Percentiles rank a stretch among this genome's conserved stretches.
Evolutionary conservation across 2,888 invertebrate species (phyloP).

Genomic region (Drosophila ustulata): DNA sequence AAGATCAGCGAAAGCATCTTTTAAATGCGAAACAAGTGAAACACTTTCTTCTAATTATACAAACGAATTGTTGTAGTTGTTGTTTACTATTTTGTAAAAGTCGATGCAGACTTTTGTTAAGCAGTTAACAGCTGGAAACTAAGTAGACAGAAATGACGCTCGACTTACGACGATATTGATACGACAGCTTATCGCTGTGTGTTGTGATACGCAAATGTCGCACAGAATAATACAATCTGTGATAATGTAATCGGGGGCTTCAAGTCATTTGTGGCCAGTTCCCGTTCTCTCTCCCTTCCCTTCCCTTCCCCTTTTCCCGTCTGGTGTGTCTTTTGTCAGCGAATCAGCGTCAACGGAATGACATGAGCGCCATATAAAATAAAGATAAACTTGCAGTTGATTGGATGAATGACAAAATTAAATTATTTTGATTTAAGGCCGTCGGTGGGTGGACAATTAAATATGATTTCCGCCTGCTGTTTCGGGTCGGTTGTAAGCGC

Average conservation of each 20-base stretch:
- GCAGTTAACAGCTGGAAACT: conserved; percentile 1
- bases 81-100: neutral
- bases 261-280: conserved; percentile 33
- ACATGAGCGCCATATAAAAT: conserved; percentile 50
- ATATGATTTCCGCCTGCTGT: conserved; percentile 72
- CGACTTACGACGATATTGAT: conserved; percentile 33
- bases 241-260: conserved; percentile 50
- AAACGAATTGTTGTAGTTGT: neutral
- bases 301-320: neutral
- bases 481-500: conserved; percentile 39
- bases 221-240: conserved; percentile 18
- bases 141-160: conserved; percentile 23
- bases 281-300: neutral
- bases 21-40: conserved; percentile 14
- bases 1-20: conserved; percentile 34
- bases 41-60: conserved; percentile 16
- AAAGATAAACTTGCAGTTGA: conserved; percentile 68
- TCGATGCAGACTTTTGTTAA: neutral
- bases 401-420: conserved; percentile 78
- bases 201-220: conserved; percentile 52
- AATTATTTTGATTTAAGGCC: conserved; percentile 78
- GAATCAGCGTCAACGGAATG: conserved; percentile 34
- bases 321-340: conserved; percentile 11
- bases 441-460: conserved; percentile 80
- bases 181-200: conserved; percentile 29